Percentiles rank a stretch among this genome's conserved stretches.
These are phyloP conservation scores for Harpegnathos saltator DNA, from an alignment of 1,140 invertebrate species.

Conservation along the genomic window DNA sequence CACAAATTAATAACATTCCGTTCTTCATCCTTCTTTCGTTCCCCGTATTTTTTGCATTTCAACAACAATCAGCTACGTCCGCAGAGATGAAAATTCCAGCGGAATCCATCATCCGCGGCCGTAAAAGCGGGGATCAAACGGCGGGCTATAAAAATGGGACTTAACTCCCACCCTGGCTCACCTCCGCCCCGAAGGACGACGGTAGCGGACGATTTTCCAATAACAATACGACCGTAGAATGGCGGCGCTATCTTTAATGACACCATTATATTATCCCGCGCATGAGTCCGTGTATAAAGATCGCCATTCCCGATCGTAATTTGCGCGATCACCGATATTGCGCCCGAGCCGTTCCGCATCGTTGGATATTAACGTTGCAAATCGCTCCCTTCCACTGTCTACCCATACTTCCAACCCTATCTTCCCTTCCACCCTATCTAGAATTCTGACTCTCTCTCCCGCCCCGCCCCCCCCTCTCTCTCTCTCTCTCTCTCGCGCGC, in stretches of 20 bases:
- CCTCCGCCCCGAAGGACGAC: slow-evolving; percentile 6
- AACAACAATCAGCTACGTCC: slow-evolving; percentile 12
- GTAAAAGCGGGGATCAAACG: slow-evolving; percentile 51
- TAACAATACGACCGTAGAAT: slow-evolving; percentile 55
- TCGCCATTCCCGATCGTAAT: slow-evolving; percentile 73
- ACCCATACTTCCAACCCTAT: slow-evolving; percentile 18
- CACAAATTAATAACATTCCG: background rate
- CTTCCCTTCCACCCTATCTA: slow-evolving; percentile 24
- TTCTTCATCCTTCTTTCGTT: background rate
- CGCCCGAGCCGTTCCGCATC: slow-evolving; percentile 68
- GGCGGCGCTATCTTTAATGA: slow-evolving; percentile 57
- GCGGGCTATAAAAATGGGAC: slow-evolving; percentile 41
- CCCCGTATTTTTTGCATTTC: background rate
- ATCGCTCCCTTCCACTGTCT: slow-evolving; percentile 29
- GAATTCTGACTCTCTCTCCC: background rate
- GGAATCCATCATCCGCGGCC: slow-evolving; percentile 35
- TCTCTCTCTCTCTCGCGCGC: slow-evolving; percentile 21
- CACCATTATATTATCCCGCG: slow-evolving; percentile 58
- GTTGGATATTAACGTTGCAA: slow-evolving; percentile 70
- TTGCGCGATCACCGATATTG: slow-evolving; percentile 74
- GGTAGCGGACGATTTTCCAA: slow-evolving; percentile 52
- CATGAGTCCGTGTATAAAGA: slow-evolving; percentile 61
- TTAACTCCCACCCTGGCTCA: too few relatives aligned
- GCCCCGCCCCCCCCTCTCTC: background rate
- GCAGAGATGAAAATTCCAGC: slow-evolving; percentile 37